These are phyloP conservation scores for Sturnira hondurensis DNA, from an alignment of 2,113 vertebrate species.

Conservation along the genomic window DNA sequence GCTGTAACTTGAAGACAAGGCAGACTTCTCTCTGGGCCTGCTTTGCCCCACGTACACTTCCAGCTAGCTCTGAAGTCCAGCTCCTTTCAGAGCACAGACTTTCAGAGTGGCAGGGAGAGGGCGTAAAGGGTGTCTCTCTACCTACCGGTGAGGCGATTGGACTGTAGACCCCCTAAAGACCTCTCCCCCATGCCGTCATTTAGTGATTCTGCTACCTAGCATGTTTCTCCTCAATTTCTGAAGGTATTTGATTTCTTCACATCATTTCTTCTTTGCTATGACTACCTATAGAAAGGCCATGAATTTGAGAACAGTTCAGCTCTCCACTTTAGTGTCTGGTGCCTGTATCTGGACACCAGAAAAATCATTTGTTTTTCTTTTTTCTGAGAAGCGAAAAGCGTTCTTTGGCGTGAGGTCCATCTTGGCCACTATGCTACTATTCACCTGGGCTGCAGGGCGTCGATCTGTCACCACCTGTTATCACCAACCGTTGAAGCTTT, in stretches of 20 bases:
- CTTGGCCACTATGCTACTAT: not conserved
- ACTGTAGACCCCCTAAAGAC: not conserved
- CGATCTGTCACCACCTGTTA: not conserved
- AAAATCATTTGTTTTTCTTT: not conserved
- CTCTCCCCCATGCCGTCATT: not conserved
- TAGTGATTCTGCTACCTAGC: not conserved
- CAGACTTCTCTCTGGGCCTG: not conserved
- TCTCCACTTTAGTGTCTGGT: not conserved
- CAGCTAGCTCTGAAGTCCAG: not conserved
- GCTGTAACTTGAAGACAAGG: not conserved
- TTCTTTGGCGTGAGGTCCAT: not conserved
- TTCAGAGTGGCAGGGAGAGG: not conserved
- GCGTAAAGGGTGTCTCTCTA: not conserved
- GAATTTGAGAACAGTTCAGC: not conserved
- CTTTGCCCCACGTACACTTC: not conserved
- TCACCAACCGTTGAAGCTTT: not conserved
- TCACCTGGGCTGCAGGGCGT: not conserved
- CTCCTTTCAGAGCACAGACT: not conserved
- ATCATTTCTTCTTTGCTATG: not conserved
- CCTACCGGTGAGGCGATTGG: not conserved
- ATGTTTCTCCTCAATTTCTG: not conserved
- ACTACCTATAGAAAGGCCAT: not conserved
- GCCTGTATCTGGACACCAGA: not conserved
- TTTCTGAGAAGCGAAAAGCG: not conserved
- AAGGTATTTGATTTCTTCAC: not conserved